phyloP scores from a whole-genome alignment of 1,140 invertebrate genomes.

The Anadara kagoshimensis region DNA sequence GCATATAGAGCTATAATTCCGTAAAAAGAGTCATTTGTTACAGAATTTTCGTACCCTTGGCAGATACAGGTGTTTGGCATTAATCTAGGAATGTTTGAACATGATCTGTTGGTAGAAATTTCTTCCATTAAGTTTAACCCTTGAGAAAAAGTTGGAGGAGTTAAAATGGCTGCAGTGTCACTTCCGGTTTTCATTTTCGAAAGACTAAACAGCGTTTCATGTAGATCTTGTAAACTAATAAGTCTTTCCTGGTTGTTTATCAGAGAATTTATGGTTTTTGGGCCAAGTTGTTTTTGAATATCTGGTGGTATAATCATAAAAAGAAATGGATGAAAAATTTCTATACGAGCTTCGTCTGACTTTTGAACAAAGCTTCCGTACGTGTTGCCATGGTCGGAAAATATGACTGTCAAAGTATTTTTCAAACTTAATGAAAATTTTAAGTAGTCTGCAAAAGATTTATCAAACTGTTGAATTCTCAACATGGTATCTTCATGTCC shows the following conservation, averaged over 20 bases:
- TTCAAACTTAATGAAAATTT: slow-evolving; percentile 29
- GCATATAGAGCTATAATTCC: slow-evolving; percentile 63
- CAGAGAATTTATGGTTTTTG: slow-evolving; percentile 39
- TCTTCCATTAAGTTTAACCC: slow-evolving; percentile 45
- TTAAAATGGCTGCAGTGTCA: background rate
- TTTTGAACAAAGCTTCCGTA: slow-evolving; percentile 65
- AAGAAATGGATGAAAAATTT: slow-evolving; percentile 68
- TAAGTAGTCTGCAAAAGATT: slow-evolving; percentile 52
- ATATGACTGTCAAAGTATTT: slow-evolving; percentile 66
- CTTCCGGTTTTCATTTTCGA: background rate
- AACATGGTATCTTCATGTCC: slow-evolving; percentile 67
- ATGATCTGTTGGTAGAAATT: slow-evolving; percentile 55
- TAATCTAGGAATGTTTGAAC: slow-evolving; percentile 59
- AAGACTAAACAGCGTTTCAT: slow-evolving; percentile 49
- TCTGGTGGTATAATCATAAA: slow-evolving; percentile 56
- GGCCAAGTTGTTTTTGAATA: slow-evolving; percentile 42
- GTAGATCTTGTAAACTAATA: slow-evolving; percentile 58
- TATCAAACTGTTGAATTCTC: slow-evolving; percentile 66
- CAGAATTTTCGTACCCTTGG: slow-evolving; percentile 56
- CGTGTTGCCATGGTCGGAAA: slow-evolving; percentile 71
- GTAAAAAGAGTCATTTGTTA: slow-evolving; percentile 43
- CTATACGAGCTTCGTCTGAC: slow-evolving; percentile 58
- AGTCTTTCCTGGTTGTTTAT: slow-evolving; percentile 54
- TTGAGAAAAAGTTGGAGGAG: slow-evolving; percentile 30
- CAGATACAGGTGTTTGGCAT: slow-evolving; percentile 70